Conservation (phyloP, 2,888 invertebrate genomes). For the Matsumyia berberina region DNA sequence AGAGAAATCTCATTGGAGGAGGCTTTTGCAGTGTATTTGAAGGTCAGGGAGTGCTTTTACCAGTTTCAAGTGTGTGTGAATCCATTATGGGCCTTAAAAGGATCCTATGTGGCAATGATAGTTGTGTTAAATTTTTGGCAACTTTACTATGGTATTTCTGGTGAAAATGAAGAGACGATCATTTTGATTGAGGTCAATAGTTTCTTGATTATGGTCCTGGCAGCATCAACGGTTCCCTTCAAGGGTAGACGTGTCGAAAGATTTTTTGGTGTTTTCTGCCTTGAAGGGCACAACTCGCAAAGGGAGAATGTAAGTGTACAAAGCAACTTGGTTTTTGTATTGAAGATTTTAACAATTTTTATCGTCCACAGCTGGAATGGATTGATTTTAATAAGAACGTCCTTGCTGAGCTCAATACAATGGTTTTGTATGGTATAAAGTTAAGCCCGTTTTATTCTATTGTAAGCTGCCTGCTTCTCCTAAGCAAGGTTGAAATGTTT, state of each 20-base stretch:
- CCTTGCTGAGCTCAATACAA: neutral
- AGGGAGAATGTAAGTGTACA: conserved; percentile 5
- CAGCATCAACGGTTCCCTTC: conserved; percentile 20
- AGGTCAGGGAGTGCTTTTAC: conserved; percentile 8
- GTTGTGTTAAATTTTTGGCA: conserved; percentile 21
- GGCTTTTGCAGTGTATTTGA: conserved; percentile 1
- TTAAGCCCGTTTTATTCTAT: conserved; percentile 12
- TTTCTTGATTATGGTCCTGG: conserved; percentile 23
- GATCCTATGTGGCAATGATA: neutral
- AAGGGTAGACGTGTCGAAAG: conserved; percentile 33
- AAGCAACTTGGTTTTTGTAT: neutral
- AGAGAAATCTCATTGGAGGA: conserved; percentile 20
- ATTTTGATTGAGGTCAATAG: neutral
- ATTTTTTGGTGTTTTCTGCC: neutral
- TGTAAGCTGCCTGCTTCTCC: conserved; percentile 8
- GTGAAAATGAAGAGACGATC: neutral
- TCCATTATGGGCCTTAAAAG: conserved; percentile 14
- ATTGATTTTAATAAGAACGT: conserved; percentile 2
- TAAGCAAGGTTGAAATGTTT: conserved; percentile 9
- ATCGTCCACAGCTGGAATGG: conserved; percentile 30
- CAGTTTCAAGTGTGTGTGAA: conserved; percentile 8
- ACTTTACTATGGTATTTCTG: neutral
- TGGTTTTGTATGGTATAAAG: neutral
- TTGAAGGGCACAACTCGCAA: conserved; percentile 4
- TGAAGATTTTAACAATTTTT: neutral